Evolutionary conservation across 1,140 invertebrate species (phyloP).

Genomic region (Brachionus sp.): DNA sequence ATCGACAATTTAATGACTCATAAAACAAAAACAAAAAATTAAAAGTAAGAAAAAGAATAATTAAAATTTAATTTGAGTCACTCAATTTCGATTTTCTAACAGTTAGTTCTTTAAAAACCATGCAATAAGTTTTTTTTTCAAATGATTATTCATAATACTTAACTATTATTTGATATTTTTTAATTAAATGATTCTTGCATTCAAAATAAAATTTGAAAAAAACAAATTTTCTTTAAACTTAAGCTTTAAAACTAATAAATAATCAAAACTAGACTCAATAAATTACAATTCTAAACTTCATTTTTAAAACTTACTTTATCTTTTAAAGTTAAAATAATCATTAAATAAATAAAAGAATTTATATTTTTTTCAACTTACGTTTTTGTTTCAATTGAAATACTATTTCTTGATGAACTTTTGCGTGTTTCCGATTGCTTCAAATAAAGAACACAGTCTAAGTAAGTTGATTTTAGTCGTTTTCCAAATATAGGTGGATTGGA

Average conservation of each 20-base stretch:
- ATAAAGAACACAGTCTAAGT: slow-evolving; percentile 1
- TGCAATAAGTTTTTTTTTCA: too few relatives aligned
- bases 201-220: neutral
- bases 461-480: neutral
- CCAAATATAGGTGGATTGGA: slow-evolving; percentile 14
- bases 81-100: too few relatives aligned
- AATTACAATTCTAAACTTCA: neutral
- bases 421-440: neutral
- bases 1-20: neutral
- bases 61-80: too few relatives aligned
- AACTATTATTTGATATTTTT: neutral
- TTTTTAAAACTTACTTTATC: slow-evolving; percentile 12
- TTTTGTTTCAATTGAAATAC: slow-evolving; percentile 10
- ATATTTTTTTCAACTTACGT: slow-evolving; percentile 12
- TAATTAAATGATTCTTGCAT: neutral
- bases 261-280: neutral
- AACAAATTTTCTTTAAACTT: neutral
- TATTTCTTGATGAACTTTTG: neutral
- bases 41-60: too few relatives aligned
- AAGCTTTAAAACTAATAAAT: too few relatives aligned
- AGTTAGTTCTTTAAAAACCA: too few relatives aligned
- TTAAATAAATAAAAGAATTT: neutral
- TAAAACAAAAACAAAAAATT: too few relatives aligned
- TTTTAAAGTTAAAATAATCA: neutral
- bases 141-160: neutral